Evolutionary conservation across 2,888 invertebrate species (phyloP), one percentile per base, ranked within the genome.

Genomic region (Limenitis camilla): DNA sequence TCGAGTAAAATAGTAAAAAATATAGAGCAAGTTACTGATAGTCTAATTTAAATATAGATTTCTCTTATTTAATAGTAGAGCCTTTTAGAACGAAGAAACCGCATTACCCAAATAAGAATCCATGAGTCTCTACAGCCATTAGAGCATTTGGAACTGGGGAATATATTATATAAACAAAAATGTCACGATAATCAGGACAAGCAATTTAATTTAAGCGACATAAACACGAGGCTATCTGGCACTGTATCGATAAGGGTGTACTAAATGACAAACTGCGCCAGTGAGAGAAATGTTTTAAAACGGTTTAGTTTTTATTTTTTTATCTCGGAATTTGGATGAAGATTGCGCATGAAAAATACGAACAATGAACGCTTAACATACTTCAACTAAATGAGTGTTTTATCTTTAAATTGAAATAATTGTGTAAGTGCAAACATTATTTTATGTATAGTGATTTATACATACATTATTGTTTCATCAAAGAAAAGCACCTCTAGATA

Each of bases 191-290:
- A 84, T 81, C 80, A 82, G 79, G 78, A 72, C 74, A 67, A 70
- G 81, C 77, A 76, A 84, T 84, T 85, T 82, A 82, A 83, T 82
- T 80, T 75, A 79, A 81, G 77, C 74, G 84, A 86, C 84, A 79
- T 83, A 81, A 84, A 82, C 83, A 81, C 76, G 75, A 62, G 64
- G 71, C 71, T 81, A 84, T 85, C 84, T 82, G 76, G 74, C 76
- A 67, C 74, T 69, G 74, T 78, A 83, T 86, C 84, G 84, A 83
- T 83, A 81, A 85, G 78, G 81, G 76, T 71, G 77, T 71, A 78
- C 71, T 81, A 81, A 84, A 85, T 83, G 85, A 86, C 82, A 83
- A 84, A 86, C 75, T 80, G 80, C 80, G 73, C 65, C 65, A 67
- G 67, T 69, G 68, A 75, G 75, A 78, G 78, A 77, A 81, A 80